These are phyloP conservation scores for Lissonota sp. DNA, from an alignment of 2,888 invertebrate genomes.

Conservation along the genomic window DNA sequence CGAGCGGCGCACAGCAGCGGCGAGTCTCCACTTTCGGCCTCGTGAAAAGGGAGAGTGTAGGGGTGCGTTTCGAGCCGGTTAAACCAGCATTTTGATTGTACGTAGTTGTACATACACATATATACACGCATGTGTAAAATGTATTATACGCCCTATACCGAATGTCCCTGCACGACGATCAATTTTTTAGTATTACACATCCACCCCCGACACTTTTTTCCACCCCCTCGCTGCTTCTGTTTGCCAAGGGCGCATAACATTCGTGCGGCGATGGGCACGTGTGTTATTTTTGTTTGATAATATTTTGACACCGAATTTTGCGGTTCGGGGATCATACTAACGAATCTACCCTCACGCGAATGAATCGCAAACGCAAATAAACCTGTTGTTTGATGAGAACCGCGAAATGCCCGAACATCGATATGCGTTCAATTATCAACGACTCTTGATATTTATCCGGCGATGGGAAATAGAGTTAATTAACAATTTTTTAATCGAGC, in stretches of 20 bases:
- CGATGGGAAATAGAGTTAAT: not conserved
- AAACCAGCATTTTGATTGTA: slow-evolving; percentile 53
- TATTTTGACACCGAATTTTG: slow-evolving; percentile 75
- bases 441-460: not conserved
- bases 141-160: slow-evolving; percentile 2
- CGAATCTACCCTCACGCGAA: slow-evolving; percentile 48
- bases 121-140: slow-evolving; percentile 15
- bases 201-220: not conserved
- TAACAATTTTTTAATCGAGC: not conserved
- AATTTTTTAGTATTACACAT: slow-evolving; percentile 50
- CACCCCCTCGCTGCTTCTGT: slow-evolving; percentile 28
- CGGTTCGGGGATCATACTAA: slow-evolving; percentile 59
- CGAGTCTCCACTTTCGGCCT: slow-evolving; percentile 42
- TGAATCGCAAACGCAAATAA: slow-evolving; percentile 37
- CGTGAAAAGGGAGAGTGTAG: slow-evolving; percentile 61
- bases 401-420: slow-evolving; percentile 5
- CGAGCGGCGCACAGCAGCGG: slow-evolving; percentile 26
- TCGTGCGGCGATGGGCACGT: slow-evolving; percentile 45
- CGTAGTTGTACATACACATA: slow-evolving; percentile 26
- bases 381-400: slow-evolving; percentile 17
- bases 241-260: slow-evolving; percentile 37
- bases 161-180: slow-evolving; percentile 36
- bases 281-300: slow-evolving; percentile 70
- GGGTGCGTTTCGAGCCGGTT: slow-evolving; percentile 60
- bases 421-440: slow-evolving; percentile 13